Percentiles rank a stretch among this genome's conserved stretches.
Evolutionary conservation across 2,888 invertebrate species (phyloP).

Genomic region (Eilema sororculum): DNA sequence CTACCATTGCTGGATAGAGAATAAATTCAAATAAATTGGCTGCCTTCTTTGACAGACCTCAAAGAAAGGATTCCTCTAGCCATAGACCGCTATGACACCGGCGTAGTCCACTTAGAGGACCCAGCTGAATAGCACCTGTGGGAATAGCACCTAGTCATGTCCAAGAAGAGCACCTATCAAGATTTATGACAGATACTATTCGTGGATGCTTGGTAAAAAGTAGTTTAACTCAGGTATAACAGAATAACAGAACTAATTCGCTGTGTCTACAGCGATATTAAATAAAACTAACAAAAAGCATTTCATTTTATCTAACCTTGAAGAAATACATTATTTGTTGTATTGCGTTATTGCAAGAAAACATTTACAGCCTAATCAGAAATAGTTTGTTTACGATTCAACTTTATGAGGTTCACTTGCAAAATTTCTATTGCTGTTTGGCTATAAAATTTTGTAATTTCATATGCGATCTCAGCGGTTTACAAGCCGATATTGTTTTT

Average conservation of each 20-base stretch:
- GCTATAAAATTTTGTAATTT: conserved; percentile 61
- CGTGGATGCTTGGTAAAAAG: too few relatives aligned
- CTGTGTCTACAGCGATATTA: background rate
- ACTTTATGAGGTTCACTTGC: conserved; percentile 73
- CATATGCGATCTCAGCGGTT: conserved; percentile 41
- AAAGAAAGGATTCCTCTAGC: background rate
- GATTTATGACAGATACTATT: too few relatives aligned
- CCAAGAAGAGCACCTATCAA: too few relatives aligned
- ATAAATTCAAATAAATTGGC: background rate
- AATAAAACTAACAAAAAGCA: background rate
- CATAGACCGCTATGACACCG: background rate
- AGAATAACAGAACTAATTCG: background rate
- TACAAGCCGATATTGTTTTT: conserved; percentile 29
- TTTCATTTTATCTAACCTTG: conserved; percentile 38
- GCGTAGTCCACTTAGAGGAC: too few relatives aligned
- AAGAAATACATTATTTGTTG: conserved; percentile 46
- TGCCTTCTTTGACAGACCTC: background rate
- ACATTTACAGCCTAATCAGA: conserved; percentile 68
- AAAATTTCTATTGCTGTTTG: conserved; percentile 65
- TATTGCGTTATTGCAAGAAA: conserved; percentile 47
- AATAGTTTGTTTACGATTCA: conserved; percentile 75
- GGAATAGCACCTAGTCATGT: too few relatives aligned
- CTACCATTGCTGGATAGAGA: background rate
- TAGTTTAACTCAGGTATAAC: background rate
- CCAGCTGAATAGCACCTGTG: too few relatives aligned